A percentile compares a stretch with the other conserved stretches of the same genome.
These are phyloP conservation scores for Lagenorhynchus albirostris DNA, from an alignment of 2,113 vertebrate genomes.

Conservation along the genomic window DNA sequence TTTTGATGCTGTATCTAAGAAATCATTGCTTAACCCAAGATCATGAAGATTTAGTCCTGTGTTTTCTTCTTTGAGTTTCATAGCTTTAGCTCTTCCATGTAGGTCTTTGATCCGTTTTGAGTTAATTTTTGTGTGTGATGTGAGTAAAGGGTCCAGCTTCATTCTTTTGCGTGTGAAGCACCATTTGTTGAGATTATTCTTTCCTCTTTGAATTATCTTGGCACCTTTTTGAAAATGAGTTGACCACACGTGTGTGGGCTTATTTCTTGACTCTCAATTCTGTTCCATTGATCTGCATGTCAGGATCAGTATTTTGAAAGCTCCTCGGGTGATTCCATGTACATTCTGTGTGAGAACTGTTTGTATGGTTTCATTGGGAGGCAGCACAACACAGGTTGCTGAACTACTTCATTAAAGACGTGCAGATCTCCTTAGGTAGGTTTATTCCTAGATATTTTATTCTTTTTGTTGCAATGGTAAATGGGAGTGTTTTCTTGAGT, in stretches of 20 bases:
- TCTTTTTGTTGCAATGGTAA: too few species aligned
- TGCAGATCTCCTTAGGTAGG: not conserved
- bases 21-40: not conserved
- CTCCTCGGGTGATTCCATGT: not conserved
- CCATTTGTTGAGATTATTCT: not conserved
- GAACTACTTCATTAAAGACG: not conserved
- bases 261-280: not conserved
- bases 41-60: not conserved
- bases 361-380: not conserved
- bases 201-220: not conserved
- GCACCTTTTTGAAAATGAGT: not conserved
- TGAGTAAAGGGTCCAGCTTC: not conserved
- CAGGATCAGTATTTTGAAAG: not conserved
- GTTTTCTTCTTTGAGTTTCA: not conserved
- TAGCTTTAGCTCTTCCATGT: not conserved
- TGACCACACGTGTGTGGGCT: not conserved
- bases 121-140: not conserved
- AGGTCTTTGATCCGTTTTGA: not conserved
- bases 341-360: not conserved
- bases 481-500: too few species aligned
- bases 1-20: not conserved
- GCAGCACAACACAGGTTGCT: not conserved
- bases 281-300: not conserved
- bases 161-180: not conserved
- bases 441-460: too few species aligned